Conservation (phyloP, 2,113 vertebrate genomes). For the Ciconia boyciana region DNA sequence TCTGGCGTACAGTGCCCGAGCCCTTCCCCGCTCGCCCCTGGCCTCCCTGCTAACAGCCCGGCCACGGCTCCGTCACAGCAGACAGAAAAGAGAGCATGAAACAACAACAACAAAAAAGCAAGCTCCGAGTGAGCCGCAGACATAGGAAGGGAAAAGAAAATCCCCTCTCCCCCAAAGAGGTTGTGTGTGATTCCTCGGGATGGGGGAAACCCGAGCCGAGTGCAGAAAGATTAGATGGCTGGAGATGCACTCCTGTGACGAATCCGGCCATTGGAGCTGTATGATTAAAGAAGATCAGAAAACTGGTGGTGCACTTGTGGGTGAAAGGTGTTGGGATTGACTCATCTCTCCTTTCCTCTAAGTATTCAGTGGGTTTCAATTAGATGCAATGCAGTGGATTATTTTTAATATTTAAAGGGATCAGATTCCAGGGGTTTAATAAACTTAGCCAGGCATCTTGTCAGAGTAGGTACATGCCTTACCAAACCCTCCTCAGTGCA, state of each 20-base stretch:
- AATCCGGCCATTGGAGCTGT: slow-evolving; percentile 47
- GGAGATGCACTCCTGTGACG: slow-evolving; percentile 5
- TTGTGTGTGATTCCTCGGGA: slow-evolving; percentile 15
- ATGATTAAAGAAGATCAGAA: slow-evolving; percentile 52
- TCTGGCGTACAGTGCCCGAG: neutral
- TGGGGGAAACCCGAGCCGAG: neutral
- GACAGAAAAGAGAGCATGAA: neutral
- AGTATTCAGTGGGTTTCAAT: slow-evolving; percentile 32
- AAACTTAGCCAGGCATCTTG: neutral
- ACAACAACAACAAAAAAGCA: neutral
- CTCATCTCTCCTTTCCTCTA: slow-evolving; percentile 44
- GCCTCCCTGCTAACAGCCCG: neutral
- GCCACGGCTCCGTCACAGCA: neutral
- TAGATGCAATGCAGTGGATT: slow-evolving; percentile 27
- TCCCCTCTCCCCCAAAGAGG: neutral
- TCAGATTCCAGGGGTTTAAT: slow-evolving; percentile 4
- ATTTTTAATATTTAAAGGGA: slow-evolving; percentile 64
- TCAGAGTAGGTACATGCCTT: neutral
- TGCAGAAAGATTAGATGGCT: slow-evolving; percentile 11
- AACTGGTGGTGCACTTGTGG: slow-evolving; percentile 17
- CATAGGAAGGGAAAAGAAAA: neutral
- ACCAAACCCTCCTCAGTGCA: neutral
- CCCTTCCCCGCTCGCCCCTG: neutral
- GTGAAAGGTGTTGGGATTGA: slow-evolving; percentile 58
- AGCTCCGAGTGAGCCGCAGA: neutral